Conservation (phyloP, 1,140 invertebrate genomes). For the Calephelis virginiensis region DNA sequence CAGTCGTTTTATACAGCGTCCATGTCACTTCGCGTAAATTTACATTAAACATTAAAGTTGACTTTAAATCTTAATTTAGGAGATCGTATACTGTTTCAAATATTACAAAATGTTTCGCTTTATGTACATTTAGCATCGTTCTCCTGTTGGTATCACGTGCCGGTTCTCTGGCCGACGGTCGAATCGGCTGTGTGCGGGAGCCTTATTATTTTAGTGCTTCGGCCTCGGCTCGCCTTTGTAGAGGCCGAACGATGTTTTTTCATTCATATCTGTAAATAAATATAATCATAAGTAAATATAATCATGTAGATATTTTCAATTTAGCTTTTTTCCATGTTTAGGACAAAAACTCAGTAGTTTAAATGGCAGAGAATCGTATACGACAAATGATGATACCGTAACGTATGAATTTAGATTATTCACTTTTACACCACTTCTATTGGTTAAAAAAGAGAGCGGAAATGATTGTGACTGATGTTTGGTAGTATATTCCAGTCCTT, state of each 20-base stretch:
- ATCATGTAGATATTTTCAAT: too few species aligned
- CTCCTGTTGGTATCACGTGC: constrained; percentile 62
- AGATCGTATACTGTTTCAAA: constrained; percentile 79
- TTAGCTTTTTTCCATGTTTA: too few species aligned
- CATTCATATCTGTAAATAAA: constrained; percentile 61
- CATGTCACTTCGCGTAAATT: constrained; percentile 66
- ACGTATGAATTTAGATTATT: too few species aligned
- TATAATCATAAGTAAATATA: background rate
- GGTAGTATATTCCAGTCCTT: too few species aligned
- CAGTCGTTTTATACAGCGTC: constrained; percentile 57
- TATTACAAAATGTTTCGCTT: constrained; percentile 75
- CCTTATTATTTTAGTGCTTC: constrained; percentile 23
- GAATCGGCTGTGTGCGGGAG: constrained; percentile 24
- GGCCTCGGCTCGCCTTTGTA: constrained; percentile 31
- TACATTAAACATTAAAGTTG: constrained; percentile 74
- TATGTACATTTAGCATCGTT: constrained; percentile 73
- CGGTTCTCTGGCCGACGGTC: constrained; percentile 21
- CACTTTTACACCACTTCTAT: too few species aligned
- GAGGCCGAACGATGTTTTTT: constrained; percentile 47
- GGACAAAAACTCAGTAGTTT: too few species aligned
- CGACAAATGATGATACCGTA: too few species aligned
- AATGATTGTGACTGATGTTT: too few species aligned
- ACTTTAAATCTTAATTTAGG: constrained; percentile 78
- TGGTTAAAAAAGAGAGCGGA: too few species aligned
- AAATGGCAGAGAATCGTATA: too few species aligned